Conservation (phyloP, 2,888 invertebrate genomes). For the Mesopsocus fuscifrons region DNA sequence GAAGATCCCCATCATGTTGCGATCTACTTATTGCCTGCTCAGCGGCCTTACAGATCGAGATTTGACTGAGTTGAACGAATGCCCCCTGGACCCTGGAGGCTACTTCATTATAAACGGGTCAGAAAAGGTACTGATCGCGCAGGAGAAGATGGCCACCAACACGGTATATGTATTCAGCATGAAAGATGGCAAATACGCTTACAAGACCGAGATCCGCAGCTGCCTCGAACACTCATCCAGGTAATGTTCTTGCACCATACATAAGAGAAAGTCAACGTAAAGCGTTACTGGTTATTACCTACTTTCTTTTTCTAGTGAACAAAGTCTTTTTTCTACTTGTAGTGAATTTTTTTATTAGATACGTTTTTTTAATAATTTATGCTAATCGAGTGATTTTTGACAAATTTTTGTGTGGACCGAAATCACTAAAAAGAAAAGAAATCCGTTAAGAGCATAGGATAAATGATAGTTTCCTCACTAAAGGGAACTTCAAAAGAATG, state of each 20-base stretch:
- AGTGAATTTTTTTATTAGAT: too few species aligned
- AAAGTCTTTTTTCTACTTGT: too few species aligned
- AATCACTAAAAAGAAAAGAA: too few species aligned
- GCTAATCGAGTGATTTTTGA: too few species aligned
- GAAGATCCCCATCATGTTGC: constrained; percentile 98
- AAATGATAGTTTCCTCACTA: too few species aligned
- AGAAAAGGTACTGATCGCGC: constrained; percentile 93
- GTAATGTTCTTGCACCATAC: constrained; percentile 1
- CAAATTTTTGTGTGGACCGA: too few species aligned
- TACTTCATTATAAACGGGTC: constrained; percentile 99
- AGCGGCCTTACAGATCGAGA: constrained; percentile 95
- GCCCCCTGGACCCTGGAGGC: constrained; percentile 97
- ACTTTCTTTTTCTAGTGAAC: too few species aligned
- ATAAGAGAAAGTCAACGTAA: too few species aligned
- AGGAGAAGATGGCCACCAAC: constrained; percentile 99
- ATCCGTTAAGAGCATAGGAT: too few species aligned
- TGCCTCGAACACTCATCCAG: constrained; percentile 60
- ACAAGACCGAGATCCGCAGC: constrained; percentile 94
- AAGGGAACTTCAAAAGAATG: too few species aligned
- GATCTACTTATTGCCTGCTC: constrained; percentile 91
- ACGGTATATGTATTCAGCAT: constrained; percentile 99
- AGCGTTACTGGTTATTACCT: too few species aligned
- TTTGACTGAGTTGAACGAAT: constrained; percentile 97
- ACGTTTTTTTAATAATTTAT: too few species aligned
- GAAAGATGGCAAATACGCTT: constrained; percentile 99